Conservation (phyloP, 2,888 invertebrate genomes). For the Patella ulyssiponensis region DNA sequence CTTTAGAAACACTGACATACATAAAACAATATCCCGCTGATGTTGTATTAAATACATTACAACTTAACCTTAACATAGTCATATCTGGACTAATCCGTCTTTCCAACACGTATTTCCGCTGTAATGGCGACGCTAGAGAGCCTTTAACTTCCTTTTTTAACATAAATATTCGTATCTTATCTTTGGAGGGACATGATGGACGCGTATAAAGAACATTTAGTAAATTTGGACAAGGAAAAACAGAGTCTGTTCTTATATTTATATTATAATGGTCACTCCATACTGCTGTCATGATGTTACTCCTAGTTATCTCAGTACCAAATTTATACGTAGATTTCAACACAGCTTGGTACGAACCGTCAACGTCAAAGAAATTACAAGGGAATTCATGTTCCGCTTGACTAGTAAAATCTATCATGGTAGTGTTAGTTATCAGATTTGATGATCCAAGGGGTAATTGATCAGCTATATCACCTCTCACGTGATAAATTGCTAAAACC, state of each 20-base stretch:
- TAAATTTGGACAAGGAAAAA: slow-evolving; percentile 55
- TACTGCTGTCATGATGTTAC: slow-evolving; percentile 54
- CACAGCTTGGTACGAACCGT: slow-evolving; percentile 58
- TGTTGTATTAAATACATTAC: slow-evolving; percentile 52
- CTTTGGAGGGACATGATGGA: slow-evolving; percentile 59
- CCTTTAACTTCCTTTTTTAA: slow-evolving; percentile 46
- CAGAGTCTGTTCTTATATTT: slow-evolving; percentile 42
- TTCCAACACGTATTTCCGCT: slow-evolving; percentile 53
- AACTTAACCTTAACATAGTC: slow-evolving; percentile 47
- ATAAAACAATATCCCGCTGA: slow-evolving; percentile 65
- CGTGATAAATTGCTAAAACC: slow-evolving; percentile 34
- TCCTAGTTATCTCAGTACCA: slow-evolving; percentile 46
- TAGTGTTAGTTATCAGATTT: slow-evolving; percentile 32
- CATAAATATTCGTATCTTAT: slow-evolving; percentile 59
- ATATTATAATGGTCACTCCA: slow-evolving; percentile 56
- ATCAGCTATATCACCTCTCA: neutral
- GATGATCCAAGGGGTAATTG: slow-evolving; percentile 33
- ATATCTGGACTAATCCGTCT: slow-evolving; percentile 46
- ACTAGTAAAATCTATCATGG: slow-evolving; percentile 24
- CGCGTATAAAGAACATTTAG: slow-evolving; percentile 48
- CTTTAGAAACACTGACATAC: slow-evolving; percentile 57
- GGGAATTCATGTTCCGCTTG: slow-evolving; percentile 33
- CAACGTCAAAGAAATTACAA: slow-evolving; percentile 58
- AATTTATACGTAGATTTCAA: slow-evolving; percentile 52
- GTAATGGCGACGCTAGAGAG: slow-evolving; percentile 57